Base-by-base conservation (phyloP, 2,888 invertebrate species). In the Drosophila kanekoi region DNA sequence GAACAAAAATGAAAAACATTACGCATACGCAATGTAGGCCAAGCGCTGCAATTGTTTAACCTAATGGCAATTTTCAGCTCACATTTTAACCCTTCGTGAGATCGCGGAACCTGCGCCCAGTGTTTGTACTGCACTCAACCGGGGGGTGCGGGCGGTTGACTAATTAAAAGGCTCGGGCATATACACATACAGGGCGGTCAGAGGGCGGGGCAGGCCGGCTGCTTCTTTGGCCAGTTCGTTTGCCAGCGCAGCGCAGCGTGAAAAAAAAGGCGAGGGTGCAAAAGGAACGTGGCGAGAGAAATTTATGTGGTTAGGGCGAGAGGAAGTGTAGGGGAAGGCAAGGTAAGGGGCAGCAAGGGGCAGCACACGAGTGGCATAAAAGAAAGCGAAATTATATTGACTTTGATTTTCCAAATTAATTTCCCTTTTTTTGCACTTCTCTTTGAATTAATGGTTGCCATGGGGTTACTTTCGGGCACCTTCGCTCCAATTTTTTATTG, bases 11-110 rank as follows among this genome's bases (percentile, higher is more conserved):
- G 63, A 77, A 81, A 79, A 69, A 65, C 72, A 87, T 77, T 81
- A 85, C 84, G 84, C 84, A 85, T 89, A 87, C 89, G 89, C 81
- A 64, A 87, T 87, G 79, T 87, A 73, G 80, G 87, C 85, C 87
- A 87, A 64, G 77, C 77, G 57, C 65, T 63, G 87, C 71, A 82
- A 83, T 86, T 88, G 83, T 86, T 75, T 77, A 86, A 77, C 68
- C 87, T 79, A 87, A 81, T 82, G 85, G 81, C 77, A 76, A 56
- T 81, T 79, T 69, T 64, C 54, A 47, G 68, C 56, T 64, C 49
- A 44, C 56, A 54, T 49, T 64, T 47, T 16, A 49, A 51, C 52
- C 64, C 65, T 52, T 56, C 37, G 37, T 44, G 9, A 16, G 35
- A 41, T 43, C 41, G 41, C 41, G 11, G 18, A 18, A 41, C 18